These are phyloP conservation scores for Heliconius hewitsoni DNA, from an alignment of 1,140 invertebrate genomes.

Conservation along the genomic window DNA sequence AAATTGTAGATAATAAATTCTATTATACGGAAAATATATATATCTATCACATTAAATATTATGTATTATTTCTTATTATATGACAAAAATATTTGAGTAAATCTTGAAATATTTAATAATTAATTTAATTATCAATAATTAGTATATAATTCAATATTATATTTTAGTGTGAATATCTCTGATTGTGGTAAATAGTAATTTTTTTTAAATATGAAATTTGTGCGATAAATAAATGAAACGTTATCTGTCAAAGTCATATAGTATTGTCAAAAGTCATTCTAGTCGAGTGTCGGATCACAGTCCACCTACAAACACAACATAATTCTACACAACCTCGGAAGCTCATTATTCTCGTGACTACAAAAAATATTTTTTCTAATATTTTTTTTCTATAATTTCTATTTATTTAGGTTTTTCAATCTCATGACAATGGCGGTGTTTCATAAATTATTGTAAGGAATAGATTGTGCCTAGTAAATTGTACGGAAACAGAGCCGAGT, in stretches of 20 bases:
- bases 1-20: conserved; percentile 71
- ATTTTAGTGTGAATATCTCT: conserved; percentile 52
- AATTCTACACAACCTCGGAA: conserved; percentile 72
- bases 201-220: conserved; percentile 45
- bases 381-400: conserved; percentile 18
- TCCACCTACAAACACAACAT: conserved; percentile 56
- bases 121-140: conserved; percentile 41
- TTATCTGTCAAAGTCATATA: conserved; percentile 70
- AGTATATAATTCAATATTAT: conserved; percentile 50
- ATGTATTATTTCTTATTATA: conserved; percentile 19
- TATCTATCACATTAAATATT: conserved; percentile 49
- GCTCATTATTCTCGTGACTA: conserved; percentile 51
- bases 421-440: conserved; percentile 13
- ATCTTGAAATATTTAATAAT: conserved; percentile 53
- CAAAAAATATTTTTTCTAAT: conserved; percentile 27
- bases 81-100: conserved; percentile 71
- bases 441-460: conserved; percentile 8
- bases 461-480: conserved; percentile 35
- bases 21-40: conserved; percentile 68
- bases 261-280: conserved; percentile 73
- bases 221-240: conserved; percentile 64
- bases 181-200: conserved; percentile 50
- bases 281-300: conserved; percentile 47
- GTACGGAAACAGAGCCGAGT: conserved; percentile 36
- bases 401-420: conserved; percentile 11